Conservation (phyloP, 2,113 vertebrate genomes). For the Sinocyclocheilus rhinocerous region DNA sequence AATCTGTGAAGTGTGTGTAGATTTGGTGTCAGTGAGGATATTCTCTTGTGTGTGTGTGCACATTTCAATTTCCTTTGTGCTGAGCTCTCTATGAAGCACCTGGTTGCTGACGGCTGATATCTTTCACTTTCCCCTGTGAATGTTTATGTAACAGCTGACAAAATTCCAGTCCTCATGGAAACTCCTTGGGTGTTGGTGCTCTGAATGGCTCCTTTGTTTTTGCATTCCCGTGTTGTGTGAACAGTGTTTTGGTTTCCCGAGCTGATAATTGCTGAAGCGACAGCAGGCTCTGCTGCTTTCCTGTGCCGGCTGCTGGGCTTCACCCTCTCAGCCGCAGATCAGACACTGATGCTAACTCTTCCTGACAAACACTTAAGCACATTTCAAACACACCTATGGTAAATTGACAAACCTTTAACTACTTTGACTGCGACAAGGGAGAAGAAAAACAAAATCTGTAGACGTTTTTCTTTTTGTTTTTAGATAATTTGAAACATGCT, state of each 20-base stretch:
- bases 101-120: slow-evolving; percentile 71
- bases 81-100: slow-evolving; percentile 65
- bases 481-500: slow-evolving; percentile 71
- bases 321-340: slow-evolving; percentile 58
- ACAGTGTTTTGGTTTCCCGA: slow-evolving; percentile 71
- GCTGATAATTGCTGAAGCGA: slow-evolving; percentile 72
- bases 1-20: slow-evolving; percentile 30
- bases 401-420: slow-evolving; percentile 67
- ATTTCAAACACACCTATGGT: slow-evolving; percentile 66
- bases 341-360: slow-evolving; percentile 68
- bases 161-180: slow-evolving; percentile 69
- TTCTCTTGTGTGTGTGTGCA: background rate
- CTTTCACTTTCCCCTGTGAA: slow-evolving; percentile 67
- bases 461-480: slow-evolving; percentile 60
- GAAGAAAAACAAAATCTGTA: slow-evolving; percentile 56
- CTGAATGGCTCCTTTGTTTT: slow-evolving; percentile 76
- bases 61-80: slow-evolving; percentile 34
- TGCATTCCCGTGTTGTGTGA: slow-evolving; percentile 70
- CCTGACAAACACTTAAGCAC: slow-evolving; percentile 69
- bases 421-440: slow-evolving; percentile 50
- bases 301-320: slow-evolving; percentile 60
- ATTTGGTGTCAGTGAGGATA: slow-evolving; percentile 10
- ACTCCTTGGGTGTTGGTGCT: slow-evolving; percentile 66
- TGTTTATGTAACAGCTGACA: slow-evolving; percentile 68
- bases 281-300: slow-evolving; percentile 49